A percentile compares a stretch with the other conserved stretches of the same genome.
Evolutionary conservation across 2,797 vertebrate species (phyloP).

Genomic region (Spea hammondii): DNA sequence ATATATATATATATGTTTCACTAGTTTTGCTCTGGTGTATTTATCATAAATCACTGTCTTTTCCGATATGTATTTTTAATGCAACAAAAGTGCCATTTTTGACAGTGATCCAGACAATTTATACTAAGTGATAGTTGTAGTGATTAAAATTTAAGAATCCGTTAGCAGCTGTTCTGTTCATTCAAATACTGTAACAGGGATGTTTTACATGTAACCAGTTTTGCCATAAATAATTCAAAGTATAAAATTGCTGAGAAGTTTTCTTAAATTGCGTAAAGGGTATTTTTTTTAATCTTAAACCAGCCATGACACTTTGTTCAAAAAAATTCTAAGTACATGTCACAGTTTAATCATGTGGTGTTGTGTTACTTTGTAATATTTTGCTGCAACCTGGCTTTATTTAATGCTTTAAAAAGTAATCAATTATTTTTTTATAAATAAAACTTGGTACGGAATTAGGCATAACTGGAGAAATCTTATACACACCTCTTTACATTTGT

Average conservation of each 20-base stretch:
- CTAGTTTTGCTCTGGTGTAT: conserved; percentile 15
- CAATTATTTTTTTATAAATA: background rate
- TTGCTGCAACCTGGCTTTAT: conserved; percentile 16
- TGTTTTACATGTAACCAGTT: conserved; percentile 22
- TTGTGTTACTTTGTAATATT: conserved; percentile 1
- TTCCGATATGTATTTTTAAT: conserved; percentile 31
- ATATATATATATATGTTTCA: conserved; percentile 17
- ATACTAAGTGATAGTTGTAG: conserved; percentile 19
- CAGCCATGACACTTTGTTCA: background rate
- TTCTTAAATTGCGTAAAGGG: conserved; percentile 1
- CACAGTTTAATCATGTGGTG: conserved; percentile 6
- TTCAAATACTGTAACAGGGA: conserved; percentile 15
- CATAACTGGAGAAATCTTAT: too few relatives aligned
- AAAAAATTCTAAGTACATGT: conserved; percentile 2
- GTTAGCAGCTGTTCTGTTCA: conserved; percentile 38
- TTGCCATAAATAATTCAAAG: conserved; percentile 37
- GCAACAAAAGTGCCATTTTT: conserved; percentile 33
- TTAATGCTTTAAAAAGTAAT: background rate
- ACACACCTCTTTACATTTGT: too few relatives aligned
- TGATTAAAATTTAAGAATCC: conserved; percentile 40
- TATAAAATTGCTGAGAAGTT: conserved; percentile 36
- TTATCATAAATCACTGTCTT: conserved; percentile 43
- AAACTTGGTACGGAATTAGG: background rate
- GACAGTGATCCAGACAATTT: conserved; percentile 44
- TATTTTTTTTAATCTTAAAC: conserved; percentile 10